Base-by-base conservation (phyloP, 2,113 vertebrate genomes). In the Elaphurus davidianus region DNA sequence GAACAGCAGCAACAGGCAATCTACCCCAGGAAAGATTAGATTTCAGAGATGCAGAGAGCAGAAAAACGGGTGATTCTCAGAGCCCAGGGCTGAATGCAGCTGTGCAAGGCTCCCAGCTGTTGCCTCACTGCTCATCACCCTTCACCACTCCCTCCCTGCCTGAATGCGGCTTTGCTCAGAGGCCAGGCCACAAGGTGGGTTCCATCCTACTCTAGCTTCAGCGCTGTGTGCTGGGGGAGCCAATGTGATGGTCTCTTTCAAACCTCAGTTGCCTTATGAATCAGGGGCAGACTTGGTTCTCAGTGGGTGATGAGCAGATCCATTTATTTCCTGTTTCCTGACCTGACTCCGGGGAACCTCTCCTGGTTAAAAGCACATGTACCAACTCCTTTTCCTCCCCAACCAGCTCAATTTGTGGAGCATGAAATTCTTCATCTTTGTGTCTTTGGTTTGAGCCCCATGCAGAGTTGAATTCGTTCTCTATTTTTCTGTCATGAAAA, bases 371-470 rank as follows among this genome's bases (percentile, higher is more conserved):
- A 16, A 19, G 11, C 27, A 7, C 0, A 2, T 19, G 13, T 40
- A 25, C 3, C 0, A 3, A 14, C 57, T 54, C n/a, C 47, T 27
- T 81, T 64, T 14, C 5, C 2, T 36, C 54, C 30, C 0, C 27
- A 9, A 55, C 36, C 6, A 9, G 28, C 28, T 43, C 55, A 36
- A 21, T 45, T 28, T 5, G 55, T 27, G 19, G 45, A 78, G 47
- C 67, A 27, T 5, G 47, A 54, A 50, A 55, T 54, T 52, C 47
- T 60, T 13, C 11, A 4, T 27, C 33, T 3, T 11, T 7, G 1
- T 23, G 62, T 25, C 62, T 67, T 74, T 76, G 43, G 15, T 43
- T 43, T 0, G 40, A 84, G 79, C 33, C 55, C 54, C 79, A 11
- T 10, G 62, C 30, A 47, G 23, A 11, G 19, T 28, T 57, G n/a